Evolutionary conservation across 2,113 vertebrate genomes (phyloP), one percentile per base, ranked within the genome.

Genomic region (Cygnus buccinator): DNA sequence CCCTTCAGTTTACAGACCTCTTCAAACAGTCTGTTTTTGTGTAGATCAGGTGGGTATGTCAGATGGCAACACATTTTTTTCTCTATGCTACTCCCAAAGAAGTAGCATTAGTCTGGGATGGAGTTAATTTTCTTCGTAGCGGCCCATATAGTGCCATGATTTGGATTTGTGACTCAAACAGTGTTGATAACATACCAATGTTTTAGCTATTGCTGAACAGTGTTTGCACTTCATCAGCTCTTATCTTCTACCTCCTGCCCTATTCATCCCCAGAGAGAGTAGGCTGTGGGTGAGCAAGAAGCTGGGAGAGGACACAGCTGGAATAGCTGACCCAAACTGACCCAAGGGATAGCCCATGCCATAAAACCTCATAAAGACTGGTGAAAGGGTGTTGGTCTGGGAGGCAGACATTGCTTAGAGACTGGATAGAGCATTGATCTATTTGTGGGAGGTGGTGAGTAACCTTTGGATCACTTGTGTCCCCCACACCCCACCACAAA

Each of bases 191-290:
- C 33, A 20, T 29, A 25, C 5, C 39, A 15, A 39, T 1, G 4
- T 9, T 79, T 21, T 11, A 10, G 14, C 35, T 66, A 15, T 44
- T 46, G 25, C 28, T 57, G 12, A 48, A 29, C 57, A 54, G 7
- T 17, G 13, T 7, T 10, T 79, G 29, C 50, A 75, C 29, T 6
- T 3, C 37, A 65, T 37, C 35, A 37, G 7, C 9, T 28, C 37
- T 21, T n/a, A 20, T 29, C 3, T 29, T 20, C 17, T 4, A 9
- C 14, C 26, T 26, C 52, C 26, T 54, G 52, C 52, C 52, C 26
- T 26, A 54, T 54, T 35, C 43, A 19, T 44, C 18, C 21, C 9
- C 11, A 0, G 39, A 52, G 25, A 0, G 1, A 77, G 8, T 2
- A 57, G 35, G 14, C 67, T 75, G 62, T 8, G 21, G 22, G 6